phyloP scores from a whole-genome alignment of 2,113 vertebrate genomes.

The Suncus etruscus region DNA sequence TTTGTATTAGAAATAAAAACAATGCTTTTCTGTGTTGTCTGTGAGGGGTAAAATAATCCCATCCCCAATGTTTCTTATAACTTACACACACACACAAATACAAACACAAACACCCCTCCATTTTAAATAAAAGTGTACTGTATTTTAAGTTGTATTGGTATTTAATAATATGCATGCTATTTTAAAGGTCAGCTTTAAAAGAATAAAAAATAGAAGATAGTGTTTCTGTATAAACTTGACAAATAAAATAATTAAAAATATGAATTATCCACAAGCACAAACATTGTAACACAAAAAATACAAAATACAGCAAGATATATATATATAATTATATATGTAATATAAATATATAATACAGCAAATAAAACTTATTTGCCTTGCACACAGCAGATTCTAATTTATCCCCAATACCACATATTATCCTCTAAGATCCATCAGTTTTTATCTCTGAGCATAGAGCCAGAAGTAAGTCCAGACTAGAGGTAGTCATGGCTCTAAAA shows the following conservation, averaged over 20 bases:
- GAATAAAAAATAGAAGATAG: slow-evolving; percentile 17
- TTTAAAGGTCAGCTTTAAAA: background rate
- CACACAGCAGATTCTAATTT: no score
- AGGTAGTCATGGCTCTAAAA: no score
- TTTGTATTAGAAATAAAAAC: background rate
- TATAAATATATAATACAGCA: no score
- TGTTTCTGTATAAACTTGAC: background rate
- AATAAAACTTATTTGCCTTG: no score
- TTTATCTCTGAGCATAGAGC: no score
- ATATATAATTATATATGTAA: no score
- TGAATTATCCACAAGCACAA: background rate
- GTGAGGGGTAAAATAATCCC: background rate
- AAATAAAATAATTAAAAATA: background rate
- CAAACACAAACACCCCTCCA: background rate
- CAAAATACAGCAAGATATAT: no score
- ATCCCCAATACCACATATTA: no score
- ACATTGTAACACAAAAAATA: background rate
- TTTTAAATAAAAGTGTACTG: slow-evolving; percentile 14
- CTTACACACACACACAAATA: background rate
- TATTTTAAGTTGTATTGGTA: background rate
- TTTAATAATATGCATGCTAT: background rate
- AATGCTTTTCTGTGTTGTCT: background rate
- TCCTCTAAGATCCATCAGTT: no score
- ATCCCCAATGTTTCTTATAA: background rate
- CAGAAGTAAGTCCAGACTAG: no score